Evolutionary conservation across 1,140 invertebrate genomes (phyloP), one percentile per base, ranked within the genome.

Genomic region (Samia ricini): DNA sequence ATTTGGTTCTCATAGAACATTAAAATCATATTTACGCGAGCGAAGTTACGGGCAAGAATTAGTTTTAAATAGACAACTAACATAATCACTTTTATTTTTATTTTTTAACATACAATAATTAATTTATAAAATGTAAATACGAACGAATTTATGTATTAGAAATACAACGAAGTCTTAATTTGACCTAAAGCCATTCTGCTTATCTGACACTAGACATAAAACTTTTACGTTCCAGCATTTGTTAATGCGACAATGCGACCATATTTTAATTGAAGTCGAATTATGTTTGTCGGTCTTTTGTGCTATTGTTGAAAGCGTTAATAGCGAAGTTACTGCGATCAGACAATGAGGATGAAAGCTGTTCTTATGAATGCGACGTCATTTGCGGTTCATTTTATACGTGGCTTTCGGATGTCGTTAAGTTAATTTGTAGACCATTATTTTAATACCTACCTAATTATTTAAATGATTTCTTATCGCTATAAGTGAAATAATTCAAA

Each of bases 241-340:
- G 51, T 58, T n/a, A n/a, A 56, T 58, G 64, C 21, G 49, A 29
- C 64, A 69, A 69, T 61, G 66, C 69, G 69, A 61, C 57, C 56
- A 55, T 68, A 72, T 72, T 72, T 72, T 72, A 72, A 72, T 72
- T 69, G 70, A 72, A 60, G 63, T 54, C 49, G 61, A 66, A 66
- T 72, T 66, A 63, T 68, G 61, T 63, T 69, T 61, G 59, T 50
- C 52, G 24, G 54, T 57, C 66, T 72, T 42, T 68, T 66, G 63
- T 69, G 26, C 49, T 63, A 36, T 63, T 52, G 60, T 63, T 57
- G 56, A 50, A 49, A 58, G 12, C 33, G 33, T 42, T 42, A 42
- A 42, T 42, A 62, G 59, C 36, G 55, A 58, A 67, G 62, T 64
- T 54, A 59, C 55, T 23, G 54, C 57, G 7, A 42, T 12, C 61